Conservation (phyloP, 2,888 invertebrate genomes). For the Sminthurinus aureus region DNA sequence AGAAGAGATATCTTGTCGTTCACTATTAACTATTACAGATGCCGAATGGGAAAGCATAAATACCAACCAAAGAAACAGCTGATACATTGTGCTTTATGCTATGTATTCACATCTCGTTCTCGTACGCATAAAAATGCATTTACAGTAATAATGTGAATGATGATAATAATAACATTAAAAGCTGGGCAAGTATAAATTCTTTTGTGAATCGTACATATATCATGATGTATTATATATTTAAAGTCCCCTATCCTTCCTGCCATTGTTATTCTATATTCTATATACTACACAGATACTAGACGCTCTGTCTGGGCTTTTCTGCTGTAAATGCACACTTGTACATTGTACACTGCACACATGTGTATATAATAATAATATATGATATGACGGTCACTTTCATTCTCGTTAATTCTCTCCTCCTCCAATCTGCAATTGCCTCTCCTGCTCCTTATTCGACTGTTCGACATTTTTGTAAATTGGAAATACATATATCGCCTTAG, state of each 20-base stretch:
- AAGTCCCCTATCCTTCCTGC: conserved; percentile 10
- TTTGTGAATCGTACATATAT: background rate
- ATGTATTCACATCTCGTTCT: background rate
- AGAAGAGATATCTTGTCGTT: background rate
- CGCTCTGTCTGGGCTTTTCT: background rate
- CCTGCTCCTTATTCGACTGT: background rate
- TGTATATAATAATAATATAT: background rate
- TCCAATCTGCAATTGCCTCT: background rate
- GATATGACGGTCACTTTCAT: conserved; percentile 8
- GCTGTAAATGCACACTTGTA: no score
- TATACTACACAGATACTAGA: conserved; percentile 4
- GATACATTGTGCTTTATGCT: background rate
- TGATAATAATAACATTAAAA: background rate
- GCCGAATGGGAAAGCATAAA: background rate
- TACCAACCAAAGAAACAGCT: conserved; percentile 7
- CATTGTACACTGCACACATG: background rate
- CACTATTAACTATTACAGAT: background rate
- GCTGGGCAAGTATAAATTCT: background rate
- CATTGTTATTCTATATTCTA: background rate
- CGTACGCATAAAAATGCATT: background rate
- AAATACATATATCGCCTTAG: background rate
- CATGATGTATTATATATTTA: conserved; percentile 15
- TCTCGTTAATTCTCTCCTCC: background rate
- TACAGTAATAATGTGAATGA: background rate
- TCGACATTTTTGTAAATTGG: background rate